These are phyloP conservation scores for Ceratina calcarata DNA, from an alignment of 1,140 invertebrate species.

Conservation along the genomic window DNA sequence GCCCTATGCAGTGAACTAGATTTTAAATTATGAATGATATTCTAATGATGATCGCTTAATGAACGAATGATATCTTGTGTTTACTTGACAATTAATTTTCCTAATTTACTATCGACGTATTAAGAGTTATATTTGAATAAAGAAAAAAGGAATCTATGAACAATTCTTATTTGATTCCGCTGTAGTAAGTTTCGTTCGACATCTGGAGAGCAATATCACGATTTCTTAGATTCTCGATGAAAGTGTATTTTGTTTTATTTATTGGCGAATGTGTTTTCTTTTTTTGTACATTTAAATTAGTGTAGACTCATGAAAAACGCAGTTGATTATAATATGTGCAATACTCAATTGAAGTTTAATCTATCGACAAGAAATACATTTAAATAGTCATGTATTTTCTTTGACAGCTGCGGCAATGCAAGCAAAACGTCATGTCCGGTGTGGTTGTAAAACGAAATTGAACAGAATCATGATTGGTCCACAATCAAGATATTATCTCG, in stretches of 20 bases:
- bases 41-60: too few relatives aligned
- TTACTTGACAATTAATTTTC: not conserved
- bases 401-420: not conserved
- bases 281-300: not conserved
- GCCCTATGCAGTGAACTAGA: not conserved
- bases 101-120: not conserved
- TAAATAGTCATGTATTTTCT: constrained; percentile 8
- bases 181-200: not conserved
- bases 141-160: not conserved
- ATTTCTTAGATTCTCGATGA: not conserved
- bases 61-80: not conserved
- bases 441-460: constrained; percentile 17
- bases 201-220: too few relatives aligned
- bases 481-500: constrained; percentile 31
- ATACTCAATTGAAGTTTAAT: not conserved
- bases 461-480: constrained; percentile 36
- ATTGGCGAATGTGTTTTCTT: not conserved
- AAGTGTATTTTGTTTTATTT: not conserved
- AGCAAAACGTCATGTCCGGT: constrained; percentile 33
- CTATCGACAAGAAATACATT: too few relatives aligned
- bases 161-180: constrained; percentile 19
- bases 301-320: not conserved
- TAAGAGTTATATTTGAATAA: not conserved
- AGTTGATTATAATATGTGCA: not conserved
- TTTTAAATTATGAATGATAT: constrained; percentile 5